Evolutionary conservation across 2,888 invertebrate genomes (phyloP), one percentile per base, ranked within the genome.

Genomic region (Eupelmus urozonus): DNA sequence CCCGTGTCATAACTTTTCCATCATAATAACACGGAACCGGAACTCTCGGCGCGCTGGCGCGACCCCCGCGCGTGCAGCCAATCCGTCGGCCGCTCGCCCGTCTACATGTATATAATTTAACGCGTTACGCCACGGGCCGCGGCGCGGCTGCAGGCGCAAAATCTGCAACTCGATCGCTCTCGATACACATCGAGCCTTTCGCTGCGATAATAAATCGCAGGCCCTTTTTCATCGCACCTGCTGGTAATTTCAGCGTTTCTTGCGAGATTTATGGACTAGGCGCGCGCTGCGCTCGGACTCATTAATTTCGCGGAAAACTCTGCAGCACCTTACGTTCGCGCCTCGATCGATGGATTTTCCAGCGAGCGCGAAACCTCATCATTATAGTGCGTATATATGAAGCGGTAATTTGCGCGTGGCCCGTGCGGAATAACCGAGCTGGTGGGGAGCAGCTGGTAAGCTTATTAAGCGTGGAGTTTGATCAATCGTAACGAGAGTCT

Each of bases 1-100:
- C n/a, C n/a, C 5, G 71, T n/a, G 40, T 72, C 71, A 34, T 66
- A 77, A 77, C 77, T 77, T 72, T 77, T 77, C 71, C 77, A 66
- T 72, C 72, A 77, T 66, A 45, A 72, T 66, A 77, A 72, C 71
- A 49, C 34, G 55, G 49, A 5, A 59, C 45, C 13, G 13, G 23
- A 4, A 9, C 49, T 65, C 49, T 5, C 65, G 29, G 3, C 49
- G 49, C 34, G 3, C 34, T 3, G 34, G 34, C 34, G 34, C 9
- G 34, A 9, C 9, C 34, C n/a, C n/a, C 34, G 9, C 25, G 9
- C 57, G 11, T 5, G 29, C 23, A 45, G 34, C 60, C 23, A 13
- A 60, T 51, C 23, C 23, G 57, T 49, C 55, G 53, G 7, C 20
- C 27, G 53, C 29, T 45, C 27, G 20, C 23, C n/a, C n/a, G n/a